Base-by-base conservation (phyloP, 2,888 invertebrate genomes). In the Cybosia mesomella region DNA sequence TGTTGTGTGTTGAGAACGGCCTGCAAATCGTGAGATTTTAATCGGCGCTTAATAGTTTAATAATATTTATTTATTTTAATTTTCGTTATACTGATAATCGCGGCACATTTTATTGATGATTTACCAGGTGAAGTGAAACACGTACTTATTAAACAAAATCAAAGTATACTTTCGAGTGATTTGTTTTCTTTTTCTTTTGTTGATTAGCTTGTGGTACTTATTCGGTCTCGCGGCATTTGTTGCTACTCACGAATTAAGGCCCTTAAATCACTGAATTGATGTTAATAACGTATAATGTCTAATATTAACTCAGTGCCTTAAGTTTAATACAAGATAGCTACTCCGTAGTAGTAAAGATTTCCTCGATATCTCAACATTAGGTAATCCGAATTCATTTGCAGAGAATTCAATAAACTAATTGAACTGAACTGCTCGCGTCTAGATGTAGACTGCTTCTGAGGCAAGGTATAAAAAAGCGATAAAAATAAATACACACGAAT, bases 1-100 rank as follows among this genome's bases (percentile, higher is more conserved):
- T n/a, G n/a, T n/a, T n/a, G n/a, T n/a, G n/a, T n/a, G n/a, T n/a
- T n/a, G n/a, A n/a, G n/a, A n/a, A n/a, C n/a, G n/a, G n/a, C n/a
- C n/a, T n/a, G 68, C 69, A 70, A 73, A 60, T 60, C 60, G 72
- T 77, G 71, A 69, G 74, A 77, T 73, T 81, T 81, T 77, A 77
- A 80, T 81, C 77, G 75, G 72, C 68, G 66, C 65, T 72, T 64
- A 34, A 67, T 72, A 71, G 62, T 80, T 61, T n/a, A n/a, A n/a
- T n/a, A n/a, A n/a, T n/a, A n/a, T n/a, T n/a, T n/a, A n/a, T n/a
- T n/a, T n/a, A n/a, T n/a, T 81, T 75, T 77, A 66, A 73, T 71
- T 76, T 76, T 70, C 64, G 66, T 34, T 63, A 66, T 7, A 49
- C 9, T 18, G 63, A 68, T 59, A 72, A 66, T 69, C 67, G 66